phyloP scores from a whole-genome alignment of 2,113 vertebrate species.

The Malurus melanocephalus region DNA sequence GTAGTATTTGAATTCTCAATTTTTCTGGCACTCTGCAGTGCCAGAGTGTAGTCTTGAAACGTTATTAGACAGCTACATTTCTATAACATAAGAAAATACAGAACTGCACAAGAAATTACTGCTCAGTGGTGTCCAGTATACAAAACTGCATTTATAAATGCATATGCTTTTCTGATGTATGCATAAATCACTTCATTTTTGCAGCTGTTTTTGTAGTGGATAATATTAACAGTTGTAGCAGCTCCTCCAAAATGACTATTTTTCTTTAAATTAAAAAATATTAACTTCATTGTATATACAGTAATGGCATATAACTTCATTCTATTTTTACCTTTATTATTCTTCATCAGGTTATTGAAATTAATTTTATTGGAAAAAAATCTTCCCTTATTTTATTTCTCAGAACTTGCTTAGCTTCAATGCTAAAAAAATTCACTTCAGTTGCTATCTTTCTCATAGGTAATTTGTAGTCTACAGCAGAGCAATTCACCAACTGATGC shows the following conservation, averaged over 20 bases:
- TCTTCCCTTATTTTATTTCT: neutral
- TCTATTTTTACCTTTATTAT: neutral
- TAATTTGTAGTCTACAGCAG: neutral
- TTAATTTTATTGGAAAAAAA: neutral
- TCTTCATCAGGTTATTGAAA: neutral
- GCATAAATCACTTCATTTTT: neutral
- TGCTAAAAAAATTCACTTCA: neutral
- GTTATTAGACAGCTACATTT: neutral
- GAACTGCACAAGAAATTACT: neutral
- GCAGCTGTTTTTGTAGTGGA: neutral
- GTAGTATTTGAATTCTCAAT: neutral
- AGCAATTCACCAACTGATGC: neutral
- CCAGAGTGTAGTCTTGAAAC: neutral
- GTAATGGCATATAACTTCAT: neutral
- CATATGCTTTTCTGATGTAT: neutral
- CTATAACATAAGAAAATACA: neutral
- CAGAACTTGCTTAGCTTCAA: neutral
- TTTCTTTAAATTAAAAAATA: neutral
- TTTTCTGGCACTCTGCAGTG: neutral
- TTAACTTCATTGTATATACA: neutral
- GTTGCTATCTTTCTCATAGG: neutral
- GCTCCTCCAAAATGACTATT: neutral
- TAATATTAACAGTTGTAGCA: neutral
- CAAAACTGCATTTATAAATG: neutral
- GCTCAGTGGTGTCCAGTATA: neutral